Evolutionary conservation across 2,797 vertebrate genomes (phyloP), one percentile per base, ranked within the genome.

Genomic region (Eptatretus atami): DNA sequence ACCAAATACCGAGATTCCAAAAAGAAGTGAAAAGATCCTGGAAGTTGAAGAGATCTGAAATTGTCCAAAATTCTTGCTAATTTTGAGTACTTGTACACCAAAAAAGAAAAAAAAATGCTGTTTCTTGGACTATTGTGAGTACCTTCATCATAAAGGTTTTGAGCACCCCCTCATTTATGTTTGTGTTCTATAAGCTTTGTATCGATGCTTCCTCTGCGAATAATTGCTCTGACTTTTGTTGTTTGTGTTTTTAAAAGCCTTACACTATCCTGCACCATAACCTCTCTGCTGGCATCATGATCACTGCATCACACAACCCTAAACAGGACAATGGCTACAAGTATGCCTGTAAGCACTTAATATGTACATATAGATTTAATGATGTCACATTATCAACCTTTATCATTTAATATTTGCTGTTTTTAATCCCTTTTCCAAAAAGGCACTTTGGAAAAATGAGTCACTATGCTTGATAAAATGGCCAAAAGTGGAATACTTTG

Each of bases 261-360:
- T 98, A 90, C 66, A 71, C 87, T 1, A 82, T 98, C 52, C 80
- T 73, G 10, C 80, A 79, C 64, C 70, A 88, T 71, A 79, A 81
- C 60, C 78, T 96, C 44, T 85, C 82, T 73, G 87, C 86, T 67
- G n/a, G 90, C 54, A 78, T 98, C 71, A 96, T 96, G 92, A 74
- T 98, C 63, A 96, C 92, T 0, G 90, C 90, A 24, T 98, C 90
- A 2, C 92, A 98, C 71, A 98, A 98, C 69, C 92, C 92, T 15
- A 98, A 98, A 75, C 78, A 94, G 69, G 92, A 98, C 72, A 90
- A 96, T 25, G 92, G 92, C 31, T 98, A 98, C 69, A 98, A 98
- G 92, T 90, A 79, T 53, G 53, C 13, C 24, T 64, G 11, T 19
- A 53, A 54, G 63, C 66, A 6, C 12, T 64, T 14, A 6, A 52